These are phyloP conservation scores for Dicaeum eximium DNA, from an alignment of 2,113 vertebrate genomes.

Conservation along the genomic window DNA sequence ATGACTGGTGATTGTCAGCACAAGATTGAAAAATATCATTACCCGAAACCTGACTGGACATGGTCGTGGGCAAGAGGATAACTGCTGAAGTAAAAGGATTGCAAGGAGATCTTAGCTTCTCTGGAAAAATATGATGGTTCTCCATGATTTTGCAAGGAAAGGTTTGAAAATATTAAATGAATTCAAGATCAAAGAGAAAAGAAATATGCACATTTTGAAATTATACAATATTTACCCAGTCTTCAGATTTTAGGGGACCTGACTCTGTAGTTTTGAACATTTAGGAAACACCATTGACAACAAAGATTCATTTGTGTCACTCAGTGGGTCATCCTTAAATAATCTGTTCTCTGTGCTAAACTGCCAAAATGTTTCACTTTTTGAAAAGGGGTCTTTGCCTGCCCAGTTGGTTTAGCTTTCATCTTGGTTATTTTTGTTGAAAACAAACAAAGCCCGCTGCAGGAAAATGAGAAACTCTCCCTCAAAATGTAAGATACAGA, in stretches of 20 bases:
- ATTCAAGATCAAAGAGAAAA: not conserved
- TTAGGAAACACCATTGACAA: not conserved
- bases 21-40: not conserved
- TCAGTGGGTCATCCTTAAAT: not conserved
- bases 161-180: not conserved
- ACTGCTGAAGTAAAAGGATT: not conserved
- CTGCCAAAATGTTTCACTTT: not conserved
- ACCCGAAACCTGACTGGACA: not conserved
- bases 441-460: not conserved
- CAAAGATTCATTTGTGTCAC: not conserved
- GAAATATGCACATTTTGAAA: not conserved
- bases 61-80: not conserved
- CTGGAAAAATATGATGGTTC: not conserved
- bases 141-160: not conserved
- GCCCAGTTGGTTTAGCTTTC: not conserved
- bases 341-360: not conserved
- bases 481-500: not conserved
- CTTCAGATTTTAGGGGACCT: not conserved
- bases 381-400: not conserved
- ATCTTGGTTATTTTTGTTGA: not conserved
- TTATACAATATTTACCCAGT: not conserved
- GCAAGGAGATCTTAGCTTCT: not conserved
- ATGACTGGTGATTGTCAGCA: not conserved
- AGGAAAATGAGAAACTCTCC: not conserved
- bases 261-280: not conserved